Evolutionary conservation across 2,888 invertebrate genomes (phyloP).

Genomic region (Volucella inflata): DNA sequence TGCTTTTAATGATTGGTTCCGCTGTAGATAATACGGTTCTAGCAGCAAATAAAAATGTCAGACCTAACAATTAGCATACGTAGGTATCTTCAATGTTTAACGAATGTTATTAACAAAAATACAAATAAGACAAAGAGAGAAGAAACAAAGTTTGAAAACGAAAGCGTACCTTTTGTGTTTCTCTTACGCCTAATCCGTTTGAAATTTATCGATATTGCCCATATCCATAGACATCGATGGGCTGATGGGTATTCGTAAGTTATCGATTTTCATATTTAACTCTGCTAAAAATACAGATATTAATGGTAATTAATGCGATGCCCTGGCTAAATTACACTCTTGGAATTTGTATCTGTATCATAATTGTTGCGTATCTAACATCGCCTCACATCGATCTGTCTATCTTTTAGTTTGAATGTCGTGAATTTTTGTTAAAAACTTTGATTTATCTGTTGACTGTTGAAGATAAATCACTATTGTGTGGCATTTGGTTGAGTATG

Average conservation of each 20-base stretch:
- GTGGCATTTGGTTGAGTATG: too few species aligned
- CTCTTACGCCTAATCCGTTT: background rate
- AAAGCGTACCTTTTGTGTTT: slow-evolving; percentile 33
- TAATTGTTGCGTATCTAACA: background rate
- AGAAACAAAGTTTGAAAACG: slow-evolving; percentile 23
- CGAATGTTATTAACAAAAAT: slow-evolving; percentile 3
- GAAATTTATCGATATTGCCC: background rate
- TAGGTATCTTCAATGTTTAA: slow-evolving; percentile 25
- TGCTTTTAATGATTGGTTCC: slow-evolving; percentile 8
- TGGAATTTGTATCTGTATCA: slow-evolving; percentile 1
- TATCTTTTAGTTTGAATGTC: too few species aligned
- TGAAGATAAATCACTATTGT: background rate
- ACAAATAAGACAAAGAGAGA: too few species aligned
- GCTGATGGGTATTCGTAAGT: background rate
- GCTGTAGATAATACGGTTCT: slow-evolving; percentile 4
- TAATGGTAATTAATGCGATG: too few species aligned
- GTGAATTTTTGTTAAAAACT: background rate
- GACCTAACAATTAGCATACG: background rate
- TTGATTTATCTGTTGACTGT: background rate
- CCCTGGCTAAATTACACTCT: background rate
- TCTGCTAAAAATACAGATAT: too few species aligned
- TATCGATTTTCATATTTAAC: background rate
- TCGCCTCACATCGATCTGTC: too few species aligned
- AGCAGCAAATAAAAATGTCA: background rate
- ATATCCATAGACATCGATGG: too few species aligned